Conservation (phyloP, 2,888 invertebrate species). For the Galerucella pusilla region DNA sequence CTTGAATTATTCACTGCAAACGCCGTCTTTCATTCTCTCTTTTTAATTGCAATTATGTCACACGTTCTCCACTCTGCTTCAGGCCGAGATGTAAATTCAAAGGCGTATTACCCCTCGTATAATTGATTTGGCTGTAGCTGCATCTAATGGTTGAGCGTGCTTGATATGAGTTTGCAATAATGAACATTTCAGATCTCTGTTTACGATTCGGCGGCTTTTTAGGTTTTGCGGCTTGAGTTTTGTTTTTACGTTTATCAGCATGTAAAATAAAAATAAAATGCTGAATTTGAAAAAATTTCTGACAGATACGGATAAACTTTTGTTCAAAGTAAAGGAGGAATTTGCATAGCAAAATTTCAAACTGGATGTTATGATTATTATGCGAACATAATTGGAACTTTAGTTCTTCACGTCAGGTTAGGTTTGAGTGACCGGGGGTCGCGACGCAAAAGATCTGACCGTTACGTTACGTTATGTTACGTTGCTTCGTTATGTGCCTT, state of each 20-base stretch:
- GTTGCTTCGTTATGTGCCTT: too few species aligned
- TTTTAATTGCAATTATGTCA: not conserved
- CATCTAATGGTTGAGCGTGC: constrained; percentile 18
- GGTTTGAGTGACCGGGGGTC: too few species aligned
- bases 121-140: constrained; percentile 6
- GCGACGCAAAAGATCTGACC: too few species aligned
- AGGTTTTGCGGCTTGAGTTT: not conserved
- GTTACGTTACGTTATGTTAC: too few species aligned
- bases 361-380: too few species aligned
- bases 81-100: not conserved
- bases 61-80: not conserved
- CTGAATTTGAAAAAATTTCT: not conserved
- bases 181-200: constrained; percentile 10
- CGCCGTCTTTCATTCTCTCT: not conserved
- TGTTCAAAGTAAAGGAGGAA: too few species aligned
- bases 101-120: not conserved
- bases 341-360: too few species aligned
- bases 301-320: too few species aligned
- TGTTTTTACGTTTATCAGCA: not conserved
- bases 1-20: too few species aligned
- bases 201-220: constrained; percentile 6
- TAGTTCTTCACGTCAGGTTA: too few species aligned
- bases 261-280: not conserved
- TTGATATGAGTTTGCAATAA: constrained; percentile 16
- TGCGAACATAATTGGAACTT: too few species aligned